Evolutionary conservation across 2,888 invertebrate species (phyloP).

Genomic region (Mythimna impura): DNA sequence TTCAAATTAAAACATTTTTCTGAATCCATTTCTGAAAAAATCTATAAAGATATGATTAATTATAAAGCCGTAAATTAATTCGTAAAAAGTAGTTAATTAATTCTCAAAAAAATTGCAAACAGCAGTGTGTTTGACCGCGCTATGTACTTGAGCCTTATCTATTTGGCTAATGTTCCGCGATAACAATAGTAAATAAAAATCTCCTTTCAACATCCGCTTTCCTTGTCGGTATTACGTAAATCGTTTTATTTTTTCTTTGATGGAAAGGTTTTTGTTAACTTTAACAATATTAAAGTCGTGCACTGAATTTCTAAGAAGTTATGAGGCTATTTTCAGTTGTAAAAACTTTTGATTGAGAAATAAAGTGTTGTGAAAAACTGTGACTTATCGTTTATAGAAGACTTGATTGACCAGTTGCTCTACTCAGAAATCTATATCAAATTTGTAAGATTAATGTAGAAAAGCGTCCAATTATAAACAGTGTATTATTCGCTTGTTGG

Average conservation of each 20-base stretch:
- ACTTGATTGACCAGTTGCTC: slow-evolving; percentile 33
- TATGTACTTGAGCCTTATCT: slow-evolving; percentile 43
- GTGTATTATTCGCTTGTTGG: slow-evolving; percentile 41
- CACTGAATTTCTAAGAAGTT: slow-evolving; percentile 23
- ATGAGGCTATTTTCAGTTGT: slow-evolving; percentile 13
- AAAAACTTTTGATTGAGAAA: slow-evolving; percentile 35
- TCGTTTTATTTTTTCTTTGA: slow-evolving; percentile 19
- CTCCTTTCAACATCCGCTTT: slow-evolving; percentile 54
- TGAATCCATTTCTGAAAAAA: neutral
- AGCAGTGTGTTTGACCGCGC: slow-evolving; percentile 31
- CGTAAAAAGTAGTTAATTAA: slow-evolving; percentile 16
- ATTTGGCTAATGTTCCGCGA: slow-evolving; percentile 41
- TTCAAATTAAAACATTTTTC: neutral
- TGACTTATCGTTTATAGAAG: slow-evolving; percentile 44
- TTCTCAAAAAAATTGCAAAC: slow-evolving; percentile 26
- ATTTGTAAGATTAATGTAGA: slow-evolving; percentile 59
- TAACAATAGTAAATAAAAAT: slow-evolving; percentile 49
- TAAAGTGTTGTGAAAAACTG: slow-evolving; percentile 32
- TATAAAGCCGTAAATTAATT: neutral
- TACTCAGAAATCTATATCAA: slow-evolving; percentile 46
- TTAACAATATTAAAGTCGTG: slow-evolving; percentile 31
- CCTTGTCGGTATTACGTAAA: slow-evolving; percentile 41
- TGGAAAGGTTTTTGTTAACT: slow-evolving; percentile 23
- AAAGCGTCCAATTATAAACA: slow-evolving; percentile 64
- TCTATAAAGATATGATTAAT: neutral